A percentile compares a stretch with the other conserved stretches of the same genome.
Evolutionary conservation across 2,888 invertebrate species (phyloP).

Genomic region (Andrena trimmerana): DNA sequence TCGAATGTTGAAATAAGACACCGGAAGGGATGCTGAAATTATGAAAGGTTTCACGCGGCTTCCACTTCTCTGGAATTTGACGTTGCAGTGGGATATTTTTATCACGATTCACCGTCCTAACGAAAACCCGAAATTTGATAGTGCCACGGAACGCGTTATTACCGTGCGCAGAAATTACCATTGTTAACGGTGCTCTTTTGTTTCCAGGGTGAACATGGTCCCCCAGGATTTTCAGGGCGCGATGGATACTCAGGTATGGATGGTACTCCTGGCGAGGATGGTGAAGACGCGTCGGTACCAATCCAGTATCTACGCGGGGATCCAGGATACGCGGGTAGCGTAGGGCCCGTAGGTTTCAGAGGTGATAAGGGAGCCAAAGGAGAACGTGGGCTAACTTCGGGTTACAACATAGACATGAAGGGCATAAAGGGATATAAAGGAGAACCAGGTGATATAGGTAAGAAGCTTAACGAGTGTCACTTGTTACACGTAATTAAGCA

Average conservation of each 20-base stretch:
- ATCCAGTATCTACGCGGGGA: conserved; percentile 86
- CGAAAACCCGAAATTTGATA: too few relatives aligned
- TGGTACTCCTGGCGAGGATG: conserved; percentile 86
- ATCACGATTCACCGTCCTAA: too few relatives aligned
- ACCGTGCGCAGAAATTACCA: too few relatives aligned
- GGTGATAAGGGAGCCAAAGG: conserved; percentile 85
- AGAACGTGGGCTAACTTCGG: conserved; percentile 83
- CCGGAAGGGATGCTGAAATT: too few relatives aligned
- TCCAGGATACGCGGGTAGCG: conserved; percentile 75
- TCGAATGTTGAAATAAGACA: too few relatives aligned
- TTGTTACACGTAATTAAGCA: too few relatives aligned
- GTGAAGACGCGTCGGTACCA: conserved; percentile 86
- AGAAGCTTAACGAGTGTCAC: conserved; percentile 1
- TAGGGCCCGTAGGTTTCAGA: conserved; percentile 84
- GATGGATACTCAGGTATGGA: conserved; percentile 85
- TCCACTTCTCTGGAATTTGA: too few relatives aligned
- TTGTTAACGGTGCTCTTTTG: conserved; percentile 15
- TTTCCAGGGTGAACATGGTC: conserved; percentile 83
- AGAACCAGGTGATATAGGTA: conserved; percentile 84
- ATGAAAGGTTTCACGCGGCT: too few relatives aligned
- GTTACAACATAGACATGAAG: conserved; percentile 82
- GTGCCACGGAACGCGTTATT: too few relatives aligned
- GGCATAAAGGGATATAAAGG: conserved; percentile 86
- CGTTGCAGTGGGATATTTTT: too few relatives aligned
- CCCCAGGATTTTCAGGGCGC: conserved; percentile 84